phyloP scores from a whole-genome alignment of 1,140 invertebrate species.

The Anastatus disparis region DNA sequence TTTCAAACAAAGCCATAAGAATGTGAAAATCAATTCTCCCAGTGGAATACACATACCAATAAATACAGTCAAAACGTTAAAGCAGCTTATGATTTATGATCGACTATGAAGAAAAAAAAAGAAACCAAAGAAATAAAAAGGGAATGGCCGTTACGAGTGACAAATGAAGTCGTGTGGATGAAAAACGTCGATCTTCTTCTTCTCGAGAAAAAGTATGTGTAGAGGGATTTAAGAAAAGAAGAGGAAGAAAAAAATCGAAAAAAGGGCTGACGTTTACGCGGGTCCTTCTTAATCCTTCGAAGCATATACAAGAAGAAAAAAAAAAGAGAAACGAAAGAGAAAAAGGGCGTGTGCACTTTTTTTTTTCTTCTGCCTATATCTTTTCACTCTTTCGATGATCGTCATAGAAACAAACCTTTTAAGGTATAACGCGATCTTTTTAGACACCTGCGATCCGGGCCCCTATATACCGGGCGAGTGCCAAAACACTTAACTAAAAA shows the following conservation, averaged over 20 bases:
- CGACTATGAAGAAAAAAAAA: too few species aligned
- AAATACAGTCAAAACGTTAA: too few species aligned
- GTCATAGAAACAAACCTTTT: slow-evolving; percentile 18
- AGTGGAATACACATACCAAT: not conserved
- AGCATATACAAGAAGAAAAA: slow-evolving; percentile 26
- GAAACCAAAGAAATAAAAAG: too few species aligned
- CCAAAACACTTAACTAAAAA: slow-evolving; percentile 58
- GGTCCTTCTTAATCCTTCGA: slow-evolving; percentile 42
- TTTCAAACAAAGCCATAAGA: not conserved
- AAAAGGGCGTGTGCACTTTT: slow-evolving; percentile 31
- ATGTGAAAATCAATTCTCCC: not conserved
- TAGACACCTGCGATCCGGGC: slow-evolving; percentile 49
- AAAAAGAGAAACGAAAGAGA: slow-evolving; percentile 18
- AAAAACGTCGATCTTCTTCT: not conserved
- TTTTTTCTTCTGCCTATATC: not conserved
- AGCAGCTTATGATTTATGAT: slow-evolving; percentile 38
- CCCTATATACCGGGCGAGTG: slow-evolving; percentile 43
- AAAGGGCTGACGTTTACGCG: slow-evolving; percentile 24
- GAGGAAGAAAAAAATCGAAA: slow-evolving; percentile 1
- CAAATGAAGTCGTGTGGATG: slow-evolving; percentile 35
- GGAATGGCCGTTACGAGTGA: slow-evolving; percentile 15
- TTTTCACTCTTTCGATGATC: not conserved
- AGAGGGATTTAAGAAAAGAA: slow-evolving; percentile 18
- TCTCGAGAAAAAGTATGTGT: slow-evolving; percentile 3
- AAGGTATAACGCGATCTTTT: slow-evolving; percentile 14